phyloP scores from a whole-genome alignment of 2,888 invertebrate species.

The Drosophila suboccidentalis region DNA sequence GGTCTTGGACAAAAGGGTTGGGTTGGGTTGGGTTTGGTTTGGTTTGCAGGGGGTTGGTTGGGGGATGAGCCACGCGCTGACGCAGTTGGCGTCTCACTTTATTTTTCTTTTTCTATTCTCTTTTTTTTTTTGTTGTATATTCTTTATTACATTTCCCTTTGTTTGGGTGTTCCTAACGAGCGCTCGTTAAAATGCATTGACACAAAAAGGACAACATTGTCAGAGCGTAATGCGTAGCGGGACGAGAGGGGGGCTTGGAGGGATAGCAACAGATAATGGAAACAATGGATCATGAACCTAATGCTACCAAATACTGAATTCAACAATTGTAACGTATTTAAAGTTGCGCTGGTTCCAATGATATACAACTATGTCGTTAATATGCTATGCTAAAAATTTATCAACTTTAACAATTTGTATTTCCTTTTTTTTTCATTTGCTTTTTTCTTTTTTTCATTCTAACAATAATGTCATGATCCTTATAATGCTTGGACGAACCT shows the following conservation, averaged over 20 bases:
- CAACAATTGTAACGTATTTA: constrained; percentile 70
- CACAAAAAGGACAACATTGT: constrained; percentile 75
- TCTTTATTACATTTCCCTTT: constrained; percentile 72
- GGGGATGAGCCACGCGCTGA: constrained; percentile 23
- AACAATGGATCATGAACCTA: constrained; percentile 77
- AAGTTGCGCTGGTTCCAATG: constrained; percentile 62
- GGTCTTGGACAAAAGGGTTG: constrained; percentile 22
- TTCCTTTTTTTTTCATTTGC: constrained; percentile 2
- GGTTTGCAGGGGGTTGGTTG: neutral
- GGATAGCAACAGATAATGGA: constrained; percentile 73
- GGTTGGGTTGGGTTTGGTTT: neutral
- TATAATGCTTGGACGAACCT: constrained; percentile 53
- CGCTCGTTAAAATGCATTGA: constrained; percentile 78
- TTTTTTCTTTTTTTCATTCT: constrained; percentile 21
- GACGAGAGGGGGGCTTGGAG: neutral
- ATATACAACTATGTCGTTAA: constrained; percentile 51
- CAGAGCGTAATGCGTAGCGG: constrained; percentile 13
- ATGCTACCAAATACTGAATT: constrained; percentile 70
- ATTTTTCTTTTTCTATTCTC: constrained; percentile 8
- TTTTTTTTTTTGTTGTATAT: constrained; percentile 38
- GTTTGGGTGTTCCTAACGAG: constrained; percentile 70
- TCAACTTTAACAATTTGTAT: constrained; percentile 77
- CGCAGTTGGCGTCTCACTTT: constrained; percentile 45
- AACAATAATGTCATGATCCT: constrained; percentile 70
- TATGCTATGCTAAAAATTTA: constrained; percentile 71